These are phyloP conservation scores for Lepidurus arcticus DNA, from an alignment of 1,140 invertebrate species.

Conservation along the genomic window DNA sequence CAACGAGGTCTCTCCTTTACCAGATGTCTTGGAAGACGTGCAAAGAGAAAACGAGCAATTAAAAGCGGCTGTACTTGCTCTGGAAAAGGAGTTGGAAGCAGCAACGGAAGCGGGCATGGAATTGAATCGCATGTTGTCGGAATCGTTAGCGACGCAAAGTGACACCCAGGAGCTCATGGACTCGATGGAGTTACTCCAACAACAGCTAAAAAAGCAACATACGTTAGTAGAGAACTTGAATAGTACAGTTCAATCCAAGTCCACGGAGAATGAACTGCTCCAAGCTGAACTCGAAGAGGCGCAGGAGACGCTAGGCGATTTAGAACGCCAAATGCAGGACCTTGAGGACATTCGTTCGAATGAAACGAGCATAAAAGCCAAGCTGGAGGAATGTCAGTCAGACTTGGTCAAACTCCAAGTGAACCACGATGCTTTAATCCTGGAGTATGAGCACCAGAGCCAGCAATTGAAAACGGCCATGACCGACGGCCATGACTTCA, in stretches of 20 bases:
- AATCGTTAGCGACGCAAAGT: conserved; percentile 51
- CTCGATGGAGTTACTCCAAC: conserved; percentile 45
- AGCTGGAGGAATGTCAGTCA: not conserved
- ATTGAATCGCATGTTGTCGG: conserved; percentile 52
- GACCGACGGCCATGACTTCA: not conserved
- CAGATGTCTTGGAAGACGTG: not conserved
- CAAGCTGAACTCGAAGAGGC: conserved; percentile 26
- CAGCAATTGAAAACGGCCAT: conserved; percentile 23
- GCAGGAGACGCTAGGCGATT: conserved; percentile 8
- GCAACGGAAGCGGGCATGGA: conserved; percentile 46
- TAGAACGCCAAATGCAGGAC: not conserved
- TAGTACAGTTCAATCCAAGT: conserved; percentile 1
- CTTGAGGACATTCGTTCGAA: not conserved
- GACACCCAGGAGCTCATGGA: conserved; percentile 43
- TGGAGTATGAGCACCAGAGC: not conserved
- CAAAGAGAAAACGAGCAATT: conserved; percentile 37
- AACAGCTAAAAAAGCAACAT: conserved; percentile 42
- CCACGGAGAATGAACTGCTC: conserved; percentile 28
- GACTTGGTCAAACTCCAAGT: not conserved
- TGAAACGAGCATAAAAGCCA: conserved; percentile 11
- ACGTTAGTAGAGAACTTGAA: conserved; percentile 39
- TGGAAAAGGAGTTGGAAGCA: conserved; percentile 46
- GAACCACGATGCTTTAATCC: not conserved
- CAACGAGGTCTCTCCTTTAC: not conserved
- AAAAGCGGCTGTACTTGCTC: conserved; percentile 43